phyloP scores from a whole-genome alignment of 2,888 invertebrate species.

The Platycheirus rosarum region DNA sequence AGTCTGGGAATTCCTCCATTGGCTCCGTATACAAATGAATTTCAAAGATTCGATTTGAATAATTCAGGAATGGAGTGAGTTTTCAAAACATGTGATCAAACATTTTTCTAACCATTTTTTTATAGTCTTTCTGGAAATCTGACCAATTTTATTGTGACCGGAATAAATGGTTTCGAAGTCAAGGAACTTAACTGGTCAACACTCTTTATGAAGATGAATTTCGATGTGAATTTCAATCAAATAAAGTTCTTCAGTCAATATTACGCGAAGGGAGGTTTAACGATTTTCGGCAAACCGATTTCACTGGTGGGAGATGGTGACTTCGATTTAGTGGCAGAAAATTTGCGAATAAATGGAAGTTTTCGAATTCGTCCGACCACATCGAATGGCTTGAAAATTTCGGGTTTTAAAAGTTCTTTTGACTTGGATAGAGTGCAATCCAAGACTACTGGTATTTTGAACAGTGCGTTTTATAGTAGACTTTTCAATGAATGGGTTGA shows the following conservation, averaged over 20 bases:
- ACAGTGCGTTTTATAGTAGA: constrained; percentile 73
- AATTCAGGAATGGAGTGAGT: constrained; percentile 75
- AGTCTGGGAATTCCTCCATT: constrained; percentile 77
- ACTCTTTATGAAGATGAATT: constrained; percentile 76
- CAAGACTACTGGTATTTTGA: constrained; percentile 77
- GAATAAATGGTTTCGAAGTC: constrained; percentile 78
- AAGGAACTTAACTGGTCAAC: constrained; percentile 76
- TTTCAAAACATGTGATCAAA: too few relatives aligned
- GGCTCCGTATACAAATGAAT: constrained; percentile 77
- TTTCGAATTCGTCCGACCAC: constrained; percentile 77
- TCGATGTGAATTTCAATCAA: constrained; percentile 78
- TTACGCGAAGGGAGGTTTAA: constrained; percentile 74
- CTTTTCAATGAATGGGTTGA: constrained; percentile 77
- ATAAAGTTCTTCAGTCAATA: constrained; percentile 77
- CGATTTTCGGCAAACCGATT: constrained; percentile 68
- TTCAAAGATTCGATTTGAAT: constrained; percentile 66
- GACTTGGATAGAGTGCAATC: constrained; percentile 76
- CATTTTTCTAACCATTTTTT: background rate
- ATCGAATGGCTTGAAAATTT: constrained; percentile 73
- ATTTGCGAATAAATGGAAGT: constrained; percentile 77
- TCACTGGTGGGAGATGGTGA: constrained; percentile 77
- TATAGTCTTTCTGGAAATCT: constrained; percentile 76
- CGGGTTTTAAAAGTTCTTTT: constrained; percentile 76
- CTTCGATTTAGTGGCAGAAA: constrained; percentile 75
- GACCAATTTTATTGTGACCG: constrained; percentile 76